Conservation (phyloP, 2,888 invertebrate species). For the Drosophila ezoana region DNA sequence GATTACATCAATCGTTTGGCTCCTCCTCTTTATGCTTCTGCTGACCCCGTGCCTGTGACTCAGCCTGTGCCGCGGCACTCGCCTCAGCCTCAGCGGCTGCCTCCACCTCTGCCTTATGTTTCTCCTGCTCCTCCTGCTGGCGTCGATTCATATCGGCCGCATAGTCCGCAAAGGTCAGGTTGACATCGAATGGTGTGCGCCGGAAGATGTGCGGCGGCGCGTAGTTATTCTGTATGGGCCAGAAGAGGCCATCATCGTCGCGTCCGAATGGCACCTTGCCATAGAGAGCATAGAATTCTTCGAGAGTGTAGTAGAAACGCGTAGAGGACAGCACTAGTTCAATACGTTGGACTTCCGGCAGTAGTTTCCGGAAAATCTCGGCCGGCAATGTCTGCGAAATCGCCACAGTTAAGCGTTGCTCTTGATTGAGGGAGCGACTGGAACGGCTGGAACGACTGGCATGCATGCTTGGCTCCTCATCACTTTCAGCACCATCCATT, state of each 20-base stretch:
- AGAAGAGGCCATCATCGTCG: slow-evolving; percentile 74
- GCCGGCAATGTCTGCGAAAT: slow-evolving; percentile 19
- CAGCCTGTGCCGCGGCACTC: background rate
- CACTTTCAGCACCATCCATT: background rate
- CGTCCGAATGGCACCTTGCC: slow-evolving; percentile 49
- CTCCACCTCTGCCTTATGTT: slow-evolving; percentile 24
- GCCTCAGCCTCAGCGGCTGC: slow-evolving; percentile 37
- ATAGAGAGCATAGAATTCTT: slow-evolving; percentile 61
- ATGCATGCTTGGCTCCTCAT: background rate
- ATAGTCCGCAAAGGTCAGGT: slow-evolving; percentile 78
- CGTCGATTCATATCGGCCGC: slow-evolving; percentile 54
- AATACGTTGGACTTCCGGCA: slow-evolving; percentile 81
- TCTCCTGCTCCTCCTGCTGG: slow-evolving; percentile 31
- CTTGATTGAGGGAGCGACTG: background rate
- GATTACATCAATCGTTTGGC: background rate
- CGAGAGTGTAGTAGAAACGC: slow-evolving; percentile 70
- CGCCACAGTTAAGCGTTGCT: rapidly evolving
- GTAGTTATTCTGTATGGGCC: slow-evolving; percentile 80
- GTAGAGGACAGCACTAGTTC: slow-evolving; percentile 73
- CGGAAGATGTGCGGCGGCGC: slow-evolving; percentile 73
- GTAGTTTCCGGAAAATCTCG: slow-evolving; percentile 57
- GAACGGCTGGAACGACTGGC: no score
- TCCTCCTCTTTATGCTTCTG: background rate
- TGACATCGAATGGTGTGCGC: slow-evolving; percentile 79
- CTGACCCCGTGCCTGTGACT: background rate